Evolutionary conservation across 2,888 invertebrate species (phyloP), one percentile per base, ranked within the genome.

Genomic region (Temnothorax rugatulus): DNA sequence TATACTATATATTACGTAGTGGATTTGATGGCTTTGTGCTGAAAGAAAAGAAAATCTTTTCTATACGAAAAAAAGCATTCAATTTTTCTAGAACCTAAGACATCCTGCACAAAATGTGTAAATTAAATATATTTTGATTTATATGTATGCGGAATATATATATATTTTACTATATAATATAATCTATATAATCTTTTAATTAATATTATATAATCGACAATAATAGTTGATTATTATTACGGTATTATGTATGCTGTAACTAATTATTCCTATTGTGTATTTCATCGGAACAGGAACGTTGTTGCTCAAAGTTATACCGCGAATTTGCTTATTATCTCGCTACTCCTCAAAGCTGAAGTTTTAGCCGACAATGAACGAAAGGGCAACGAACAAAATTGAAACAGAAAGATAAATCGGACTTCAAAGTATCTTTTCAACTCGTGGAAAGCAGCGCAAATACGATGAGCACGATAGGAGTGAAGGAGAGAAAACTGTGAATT

Each of bases 401-500:
- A 79, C 50, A 50, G 74, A 81, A 83, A 83, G 88, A 86, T 84
- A 85, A 84, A 87, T 89, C 84, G 85, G 87, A 89, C 91, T 91
- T 91, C 91, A 92, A 91, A 91, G 91, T 88, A 84, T 83, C 85
- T 69, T 87, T 86, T 69, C 74, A 79, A 77, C 54, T 69, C 64
- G 84, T 64, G 85, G 77, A 90, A 87, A 89, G 75, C 82, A 84
- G 84, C 74, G 83, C 84, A 74, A 71, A 71, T 83, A 71, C 81
- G 87, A 79, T 54, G 84, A 85, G 84, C 85, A 86, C 71, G 83
- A 86, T 82, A 90, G 82, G 84, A 87, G 83, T 34, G 71, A 84
- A 86, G 83, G 74, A 84, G 79, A 84, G 83, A 84, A 86, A 82
- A 79, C 15, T 66, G 50, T 73, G 69, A 81, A 79, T 79, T 83